Evolutionary conservation across 2,797 vertebrate species (phyloP), one percentile per base, ranked within the genome.

Genomic region (Cirrhinus molitorella): DNA sequence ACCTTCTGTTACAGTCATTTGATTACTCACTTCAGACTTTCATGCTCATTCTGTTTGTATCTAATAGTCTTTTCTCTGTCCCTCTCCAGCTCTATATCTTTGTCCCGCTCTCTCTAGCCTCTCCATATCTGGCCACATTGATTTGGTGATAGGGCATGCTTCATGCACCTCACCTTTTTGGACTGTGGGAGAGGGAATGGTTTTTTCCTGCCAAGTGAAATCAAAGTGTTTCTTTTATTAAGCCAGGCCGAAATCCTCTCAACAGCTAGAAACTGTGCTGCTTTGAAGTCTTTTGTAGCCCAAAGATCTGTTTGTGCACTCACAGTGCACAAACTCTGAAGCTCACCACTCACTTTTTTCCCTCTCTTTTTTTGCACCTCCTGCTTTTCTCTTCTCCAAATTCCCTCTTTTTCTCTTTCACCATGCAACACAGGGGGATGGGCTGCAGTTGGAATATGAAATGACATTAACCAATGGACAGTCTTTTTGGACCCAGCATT

Each of bases 401-500:
- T 43, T 53, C 43, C 17, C 51, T 5, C 13, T 82, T 19, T 51
- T 55, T 75, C 66, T 79, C 21, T 68, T 45, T 57, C 51, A 5
- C 12, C 34, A 28, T 83, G 59, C 78, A 51, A 74, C 3, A 2
- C 92, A 98, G 97, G 96, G 96, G 21, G 96, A 96, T 11, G 97
- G 97, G 59, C 88, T 98, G 86, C 95, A 96, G 91, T 90, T 98
- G 91, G 96, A 98, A 88, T 98, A 98, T 0, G 97, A 98, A 91
- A 97, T 98, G 97, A 96, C 96, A 21, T 95, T 98, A 86, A 97
- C 96, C 86, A 98, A 98, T 0, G 97, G 97, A 79, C 95, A 97
- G 92, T 98, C 97, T n/a, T 97, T 98, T 89, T 98, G 97, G 97
- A 98, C 96, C 0, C 93, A 95, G 79, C 97, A 98, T 92, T 98